Evolutionary conservation across 2,888 invertebrate species (phyloP).

Genomic region (Meandrusa payeni): DNA sequence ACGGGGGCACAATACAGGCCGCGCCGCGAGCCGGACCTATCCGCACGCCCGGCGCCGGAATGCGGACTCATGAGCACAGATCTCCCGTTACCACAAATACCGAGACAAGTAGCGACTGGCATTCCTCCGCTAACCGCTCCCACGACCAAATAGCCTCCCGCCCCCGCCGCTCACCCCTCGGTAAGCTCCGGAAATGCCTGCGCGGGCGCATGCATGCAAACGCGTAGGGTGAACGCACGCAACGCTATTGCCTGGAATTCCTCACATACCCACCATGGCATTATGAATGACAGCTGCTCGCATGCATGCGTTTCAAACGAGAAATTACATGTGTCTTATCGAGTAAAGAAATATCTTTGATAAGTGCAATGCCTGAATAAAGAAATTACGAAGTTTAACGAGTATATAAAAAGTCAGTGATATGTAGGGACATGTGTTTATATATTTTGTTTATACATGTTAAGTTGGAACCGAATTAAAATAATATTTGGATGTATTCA

Average conservation of each 20-base stretch:
- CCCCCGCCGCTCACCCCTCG: slow-evolving; percentile 28
- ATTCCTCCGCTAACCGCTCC: slow-evolving; percentile 54
- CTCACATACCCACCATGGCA: slow-evolving; percentile 29
- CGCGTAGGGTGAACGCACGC: slow-evolving; percentile 56
- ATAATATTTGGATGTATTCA: too few relatives aligned
- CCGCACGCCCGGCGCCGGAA: slow-evolving; percentile 3
- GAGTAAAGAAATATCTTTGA: neutral
- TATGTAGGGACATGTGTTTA: too few relatives aligned
- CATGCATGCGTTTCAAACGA: neutral
- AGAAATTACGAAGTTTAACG: too few relatives aligned
- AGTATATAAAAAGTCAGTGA: too few relatives aligned
- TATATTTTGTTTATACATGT: too few relatives aligned
- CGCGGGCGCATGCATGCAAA: slow-evolving; percentile 65
- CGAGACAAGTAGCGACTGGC: slow-evolving; percentile 45
- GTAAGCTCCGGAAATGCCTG: slow-evolving; percentile 56
- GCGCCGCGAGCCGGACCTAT: slow-evolving; percentile 2
- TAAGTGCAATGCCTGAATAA: too few relatives aligned
- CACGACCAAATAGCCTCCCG: slow-evolving; percentile 38
- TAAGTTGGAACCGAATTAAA: too few relatives aligned
- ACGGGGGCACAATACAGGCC: too few relatives aligned
- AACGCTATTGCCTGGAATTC: slow-evolving; percentile 39
- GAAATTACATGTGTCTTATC: neutral
- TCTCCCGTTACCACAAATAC: slow-evolving; percentile 45
- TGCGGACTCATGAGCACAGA: slow-evolving; percentile 24
- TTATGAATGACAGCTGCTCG: slow-evolving; percentile 19